Evolutionary conservation across 1,140 invertebrate species (phyloP), one percentile per base, ranked within the genome.

Genomic region (Pseudomyrmex flavicornis): DNA sequence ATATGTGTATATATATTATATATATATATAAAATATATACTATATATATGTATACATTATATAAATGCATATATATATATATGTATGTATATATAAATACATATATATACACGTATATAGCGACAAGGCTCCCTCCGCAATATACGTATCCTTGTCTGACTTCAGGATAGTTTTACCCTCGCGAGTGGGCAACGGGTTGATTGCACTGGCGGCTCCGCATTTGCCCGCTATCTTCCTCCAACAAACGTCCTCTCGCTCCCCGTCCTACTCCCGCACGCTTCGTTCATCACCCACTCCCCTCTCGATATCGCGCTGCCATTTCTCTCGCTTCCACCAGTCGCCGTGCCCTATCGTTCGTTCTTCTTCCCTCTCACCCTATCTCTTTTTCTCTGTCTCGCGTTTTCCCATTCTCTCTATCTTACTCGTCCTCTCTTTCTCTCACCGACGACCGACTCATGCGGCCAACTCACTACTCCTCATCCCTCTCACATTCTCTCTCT

Each of bases 151-250:
- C 87, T 92, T 82, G 86, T 92, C 90, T 89, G 87, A 91, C 88
- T 90, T 91, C 86, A 88, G 92, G 92, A 92, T 93, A 92, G 93
- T 92, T 93, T 93, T 92, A 93, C 92, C 92, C 92, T 91, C 88
- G 86, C 89, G 89, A 90, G 88, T 88, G 90, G 88, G 87, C 89
- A 92, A 91, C 92, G 92, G 93, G 93, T 93, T 94, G 93, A 94
- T 94, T 94, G 93, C 93, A 94, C 93, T 92, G 91, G 85, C 92
- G 90, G 90, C 90, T 88, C 90, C 87, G 86, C 89, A 83, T 89
- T 92, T 90, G 87, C 89, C 89, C 89, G 85, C 89, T 85, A 72
- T 92, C 87, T 91, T 83, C 63, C 59, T 76, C 80, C 15, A 66
- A 26, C 69, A 63, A 26, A 52, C 54, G 44, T 44, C 12, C 58